These are phyloP conservation scores for Hyalella azteca DNA, from an alignment of 2,888 invertebrate genomes.

Conservation along the genomic window DNA sequence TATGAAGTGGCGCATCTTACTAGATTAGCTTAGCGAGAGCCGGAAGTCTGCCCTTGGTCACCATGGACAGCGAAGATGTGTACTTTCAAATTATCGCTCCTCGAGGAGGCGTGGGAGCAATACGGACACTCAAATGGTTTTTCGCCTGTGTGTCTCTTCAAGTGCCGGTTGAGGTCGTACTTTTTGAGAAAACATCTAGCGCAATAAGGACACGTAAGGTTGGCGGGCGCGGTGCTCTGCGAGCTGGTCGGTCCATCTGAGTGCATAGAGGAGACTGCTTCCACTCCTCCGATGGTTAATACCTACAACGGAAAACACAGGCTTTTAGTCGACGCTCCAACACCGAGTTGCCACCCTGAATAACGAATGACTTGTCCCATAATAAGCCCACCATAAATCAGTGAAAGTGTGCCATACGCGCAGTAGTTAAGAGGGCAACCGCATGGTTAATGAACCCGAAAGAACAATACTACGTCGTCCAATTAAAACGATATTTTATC, in stretches of 20 bases:
- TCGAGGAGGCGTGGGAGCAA: conserved; percentile 51
- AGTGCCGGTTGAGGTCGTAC: conserved; percentile 48
- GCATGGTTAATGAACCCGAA: too few relatives aligned
- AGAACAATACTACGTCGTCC: too few relatives aligned
- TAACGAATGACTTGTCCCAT: too few relatives aligned
- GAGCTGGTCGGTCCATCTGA: background rate
- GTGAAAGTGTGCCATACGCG: too few relatives aligned
- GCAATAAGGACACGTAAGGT: conserved; percentile 18
- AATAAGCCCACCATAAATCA: too few relatives aligned
- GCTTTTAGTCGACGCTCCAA: background rate
- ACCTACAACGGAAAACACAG: conserved; percentile 30
- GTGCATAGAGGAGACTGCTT: background rate
- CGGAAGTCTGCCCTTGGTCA: background rate
- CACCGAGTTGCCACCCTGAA: too few relatives aligned
- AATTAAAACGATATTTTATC: too few relatives aligned
- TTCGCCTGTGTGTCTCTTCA: conserved; percentile 54
- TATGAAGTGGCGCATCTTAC: too few relatives aligned
- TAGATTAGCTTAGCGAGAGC: too few relatives aligned
- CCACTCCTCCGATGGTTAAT: background rate
- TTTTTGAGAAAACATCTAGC: background rate
- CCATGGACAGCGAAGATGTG: conserved; percentile 35
- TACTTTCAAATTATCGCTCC: conserved; percentile 51
- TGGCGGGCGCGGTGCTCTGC: background rate
- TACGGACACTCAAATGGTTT: conserved; percentile 55
- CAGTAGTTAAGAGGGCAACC: too few relatives aligned